Evolutionary conservation across 1,140 invertebrate genomes (phyloP).

Genomic region (Fopius arisanus): DNA sequence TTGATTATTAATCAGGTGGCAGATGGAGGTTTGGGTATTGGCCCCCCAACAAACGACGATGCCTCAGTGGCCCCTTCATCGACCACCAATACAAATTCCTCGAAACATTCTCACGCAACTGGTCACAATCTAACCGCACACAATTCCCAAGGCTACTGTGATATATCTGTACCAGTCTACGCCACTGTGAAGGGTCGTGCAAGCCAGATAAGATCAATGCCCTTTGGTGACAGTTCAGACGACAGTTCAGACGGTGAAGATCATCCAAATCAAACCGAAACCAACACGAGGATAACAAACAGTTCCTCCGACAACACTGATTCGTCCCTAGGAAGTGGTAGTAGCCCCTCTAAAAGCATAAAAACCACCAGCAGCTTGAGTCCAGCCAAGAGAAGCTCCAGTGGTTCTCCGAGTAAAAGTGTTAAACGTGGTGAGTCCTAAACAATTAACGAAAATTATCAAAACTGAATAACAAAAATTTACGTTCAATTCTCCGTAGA

Average conservation of each 20-base stretch:
- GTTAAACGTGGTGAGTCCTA: constrained; percentile 58
- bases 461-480: not conserved
- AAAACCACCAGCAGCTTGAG: constrained; percentile 84
- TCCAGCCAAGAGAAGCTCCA: constrained; percentile 84
- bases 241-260: constrained; percentile 93
- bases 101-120: constrained; percentile 61
- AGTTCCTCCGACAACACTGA: constrained; percentile 64
- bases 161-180: constrained; percentile 92
- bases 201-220: constrained; percentile 94
- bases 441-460: not conserved
- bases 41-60: constrained; percentile 59
- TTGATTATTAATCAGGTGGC: constrained; percentile 70
- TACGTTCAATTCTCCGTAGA: constrained; percentile 58
- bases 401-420: constrained; percentile 83
- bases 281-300: constrained; percentile 66
- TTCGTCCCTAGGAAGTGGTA: constrained; percentile 71
- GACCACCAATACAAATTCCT: constrained; percentile 58
- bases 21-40: constrained; percentile 77
- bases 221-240: constrained; percentile 95
- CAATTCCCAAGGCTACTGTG: constrained; percentile 75
- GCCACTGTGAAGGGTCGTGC: constrained; percentile 93
- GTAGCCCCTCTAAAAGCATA: constrained; percentile 84
- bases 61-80: constrained; percentile 55
- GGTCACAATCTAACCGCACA: constrained; percentile 60
- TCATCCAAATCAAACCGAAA: constrained; percentile 61